These are phyloP conservation scores for Drosophila mimetica DNA, from an alignment of 2,888 invertebrate species.

Conservation along the genomic window DNA sequence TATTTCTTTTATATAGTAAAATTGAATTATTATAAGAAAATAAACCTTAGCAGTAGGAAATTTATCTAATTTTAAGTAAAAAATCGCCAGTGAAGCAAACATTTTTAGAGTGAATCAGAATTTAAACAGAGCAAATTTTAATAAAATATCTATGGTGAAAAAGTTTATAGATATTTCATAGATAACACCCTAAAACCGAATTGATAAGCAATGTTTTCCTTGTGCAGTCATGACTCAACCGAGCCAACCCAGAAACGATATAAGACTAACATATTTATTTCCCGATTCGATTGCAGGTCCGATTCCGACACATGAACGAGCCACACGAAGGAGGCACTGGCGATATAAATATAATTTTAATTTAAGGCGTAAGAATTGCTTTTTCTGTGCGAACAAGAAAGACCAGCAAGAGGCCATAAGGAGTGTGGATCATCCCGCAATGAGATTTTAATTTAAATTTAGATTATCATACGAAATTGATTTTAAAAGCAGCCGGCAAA, in stretches of 20 bases:
- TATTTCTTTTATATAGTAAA: too few species aligned
- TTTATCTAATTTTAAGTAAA: too few species aligned
- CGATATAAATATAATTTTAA: slow-evolving; percentile 76
- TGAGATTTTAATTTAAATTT: slow-evolving; percentile 71
- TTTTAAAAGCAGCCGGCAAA: slow-evolving; percentile 48
- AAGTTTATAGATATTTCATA: background rate
- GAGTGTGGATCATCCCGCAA: slow-evolving; percentile 31
- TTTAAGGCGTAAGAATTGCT: slow-evolving; percentile 77
- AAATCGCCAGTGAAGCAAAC: too few species aligned
- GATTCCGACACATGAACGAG: slow-evolving; percentile 81
- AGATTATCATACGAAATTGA: slow-evolving; percentile 67
- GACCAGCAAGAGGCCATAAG: slow-evolving; percentile 27
- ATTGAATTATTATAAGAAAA: too few species aligned
- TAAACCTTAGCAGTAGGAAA: too few species aligned
- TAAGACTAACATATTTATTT: background rate
- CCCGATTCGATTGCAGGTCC: slow-evolving; percentile 51
- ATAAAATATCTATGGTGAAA: too few species aligned
- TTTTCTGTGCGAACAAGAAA: slow-evolving; percentile 50
- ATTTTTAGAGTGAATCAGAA: too few species aligned
- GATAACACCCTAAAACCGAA: background rate
- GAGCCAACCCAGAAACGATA: background rate
- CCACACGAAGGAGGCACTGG: slow-evolving; percentile 33
- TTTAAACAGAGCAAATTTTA: too few species aligned
- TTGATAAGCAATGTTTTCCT: background rate
- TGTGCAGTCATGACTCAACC: background rate